Base-by-base conservation (phyloP, 2,888 invertebrate genomes). In the Lasioglossum morio region DNA sequence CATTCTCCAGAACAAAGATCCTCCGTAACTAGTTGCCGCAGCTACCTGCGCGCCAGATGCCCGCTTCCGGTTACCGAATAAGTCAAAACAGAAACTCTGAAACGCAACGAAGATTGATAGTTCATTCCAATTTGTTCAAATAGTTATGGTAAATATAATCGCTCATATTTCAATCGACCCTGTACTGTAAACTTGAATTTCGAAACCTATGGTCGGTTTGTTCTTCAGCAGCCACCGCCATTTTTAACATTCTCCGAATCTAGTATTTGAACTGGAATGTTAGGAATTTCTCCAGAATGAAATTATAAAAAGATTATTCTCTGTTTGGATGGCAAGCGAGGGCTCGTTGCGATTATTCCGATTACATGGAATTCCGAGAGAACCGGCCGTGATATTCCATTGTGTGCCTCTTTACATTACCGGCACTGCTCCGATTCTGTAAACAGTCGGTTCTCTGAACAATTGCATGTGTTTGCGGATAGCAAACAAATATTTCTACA, bases 361-460 rank as follows among this genome's bases (percentile, higher is more conserved):
- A 34, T 69, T 69, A 53, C 63, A 74, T 30, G 48, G 72, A 76
- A 73, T 66, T 75, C 72, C 60, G 40, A 57, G 66, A 79, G 73
- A 70, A 77, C 77, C 23, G 30, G 30, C 72, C 23, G 75, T 75
- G 81, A 86, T 86, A 81, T 86, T 86, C 80, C 81, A 77, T 66
- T 72, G 81, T 60, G 66, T 70, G 78, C 23, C 37, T 70, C 72
- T 73, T 63, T 79, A 77, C 73, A 80, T 70, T 82, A 88, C 84
- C 84, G 84, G 75, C 87, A 84, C 77, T 79, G 85, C 81, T 84
- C 89, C 82, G 85, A 79, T 83, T 81, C 79, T 75, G 37, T 48
- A 75, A 79, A 85, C 81, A 74, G 40, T 75, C 10, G 34, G 43
- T 57, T 86, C 46, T 53, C 63, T 14, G 73, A 23, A 37, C 57